Conservation (phyloP, 2,888 invertebrate species). For the Microctonus hyperodae region DNA sequence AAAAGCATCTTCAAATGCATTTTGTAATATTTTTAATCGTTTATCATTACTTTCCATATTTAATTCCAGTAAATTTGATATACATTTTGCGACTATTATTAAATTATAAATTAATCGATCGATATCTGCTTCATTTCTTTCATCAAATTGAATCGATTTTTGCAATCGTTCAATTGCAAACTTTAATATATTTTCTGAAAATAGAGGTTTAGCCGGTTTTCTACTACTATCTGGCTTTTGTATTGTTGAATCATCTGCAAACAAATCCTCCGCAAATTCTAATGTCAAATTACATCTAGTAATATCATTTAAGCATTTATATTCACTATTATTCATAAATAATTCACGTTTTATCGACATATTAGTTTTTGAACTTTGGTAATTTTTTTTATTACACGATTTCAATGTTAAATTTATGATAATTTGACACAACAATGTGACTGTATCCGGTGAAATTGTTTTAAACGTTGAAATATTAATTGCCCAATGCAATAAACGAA, state of each 20-base stretch:
- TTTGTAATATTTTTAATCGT: slow-evolving; percentile 30
- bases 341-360: slow-evolving; percentile 14
- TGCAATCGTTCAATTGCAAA: slow-evolving; percentile 38
- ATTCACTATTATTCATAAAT: slow-evolving; percentile 37
- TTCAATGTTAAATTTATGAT: slow-evolving; percentile 48
- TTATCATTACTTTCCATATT: slow-evolving; percentile 34
- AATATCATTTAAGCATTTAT: slow-evolving; percentile 38
- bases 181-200: slow-evolving; percentile 37
- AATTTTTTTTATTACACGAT: slow-evolving; percentile 40
- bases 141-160: slow-evolving; percentile 30
- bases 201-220: slow-evolving; percentile 33
- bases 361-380: background rate
- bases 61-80: slow-evolving; percentile 47
- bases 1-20: slow-evolving; percentile 40
- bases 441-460: slow-evolving; percentile 37
- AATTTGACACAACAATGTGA: slow-evolving; percentile 48
- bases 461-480: slow-evolving; percentile 45
- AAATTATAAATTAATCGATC: slow-evolving; percentile 43
- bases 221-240: slow-evolving; percentile 35
- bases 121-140: slow-evolving; percentile 34
- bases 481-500: slow-evolving; percentile 50
- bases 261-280: slow-evolving; percentile 41
- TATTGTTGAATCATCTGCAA: slow-evolving; percentile 36
- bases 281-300: slow-evolving; percentile 46
- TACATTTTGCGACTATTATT: slow-evolving; percentile 45